Percentiles rank a stretch among this genome's conserved stretches.
Conservation (phyloP, 2,888 invertebrate species). For the Sycophila texana region DNA sequence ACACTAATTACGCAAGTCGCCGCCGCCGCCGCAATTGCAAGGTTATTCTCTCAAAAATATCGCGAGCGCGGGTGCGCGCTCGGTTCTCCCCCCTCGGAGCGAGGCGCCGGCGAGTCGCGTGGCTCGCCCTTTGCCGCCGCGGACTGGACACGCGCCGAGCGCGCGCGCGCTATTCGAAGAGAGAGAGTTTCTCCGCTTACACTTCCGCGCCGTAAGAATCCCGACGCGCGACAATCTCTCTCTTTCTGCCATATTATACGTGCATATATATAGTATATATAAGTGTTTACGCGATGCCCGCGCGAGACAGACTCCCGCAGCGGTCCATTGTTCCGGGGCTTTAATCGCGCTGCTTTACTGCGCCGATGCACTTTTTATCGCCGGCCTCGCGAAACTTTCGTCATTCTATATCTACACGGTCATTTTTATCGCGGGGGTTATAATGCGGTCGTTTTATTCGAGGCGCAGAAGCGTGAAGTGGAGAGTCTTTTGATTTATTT, state of each 20-base stretch:
- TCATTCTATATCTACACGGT: too few relatives aligned
- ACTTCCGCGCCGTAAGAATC: too few relatives aligned
- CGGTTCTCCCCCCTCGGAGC: conserved; percentile 51
- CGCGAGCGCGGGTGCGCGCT: not conserved
- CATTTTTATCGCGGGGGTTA: too few relatives aligned
- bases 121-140: conserved; percentile 54
- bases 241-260: not conserved
- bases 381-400: too few relatives aligned
- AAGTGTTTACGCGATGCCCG: not conserved
- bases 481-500: too few relatives aligned
- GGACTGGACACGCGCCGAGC: conserved; percentile 10
- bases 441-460: not conserved
- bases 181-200: not conserved
- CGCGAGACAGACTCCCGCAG: not conserved
- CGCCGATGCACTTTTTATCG: too few relatives aligned
- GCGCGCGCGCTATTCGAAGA: not conserved
- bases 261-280: too few relatives aligned
- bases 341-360: too few relatives aligned
- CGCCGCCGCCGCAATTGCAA: conserved; percentile 30
- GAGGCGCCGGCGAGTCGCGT: conserved; percentile 59
- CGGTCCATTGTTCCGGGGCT: too few relatives aligned
- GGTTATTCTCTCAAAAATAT: conserved; percentile 50
- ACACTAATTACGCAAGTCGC: conserved; percentile 58
- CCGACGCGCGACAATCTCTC: not conserved
- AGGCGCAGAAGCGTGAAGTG: not conserved